Base-by-base conservation (phyloP, 1,140 invertebrate genomes). In the Homarus americanus region DNA sequence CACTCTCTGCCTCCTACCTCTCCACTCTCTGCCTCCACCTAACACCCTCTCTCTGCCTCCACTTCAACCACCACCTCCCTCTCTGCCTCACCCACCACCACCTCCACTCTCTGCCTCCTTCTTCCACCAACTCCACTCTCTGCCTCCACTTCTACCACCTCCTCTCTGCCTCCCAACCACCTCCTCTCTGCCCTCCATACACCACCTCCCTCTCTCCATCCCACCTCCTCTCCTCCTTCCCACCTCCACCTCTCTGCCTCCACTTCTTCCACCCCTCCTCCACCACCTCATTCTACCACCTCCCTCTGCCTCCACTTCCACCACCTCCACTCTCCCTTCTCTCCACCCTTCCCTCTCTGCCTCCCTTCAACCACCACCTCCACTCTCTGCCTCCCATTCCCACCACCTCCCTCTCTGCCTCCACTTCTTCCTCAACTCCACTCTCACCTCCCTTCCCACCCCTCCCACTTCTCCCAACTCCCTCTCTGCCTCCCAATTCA, bases 101-200 rank as follows among this genome's bases (percentile, higher is more conserved):
- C 24, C 53, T 58, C 17, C 17, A 20, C 17, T 58, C 53, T 20
- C 17, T 20, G 4, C 10, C 3, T 20, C 53, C 4, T 58, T 20
- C 53, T 58, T 17, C 53, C 17, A 20, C 17, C 17, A 15, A n/a
- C 17, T 20, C 53, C 53, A 17, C 24, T 63, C 49, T 58, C 2
- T 84, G 32, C 10, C 82, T 66, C 58, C n/a, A n/a, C n/a, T n/a
- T 69, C 82, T 66, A 58, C 72, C 34, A 38, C 63, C 38, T 24
- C 24, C 63, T 63, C 80, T 66, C 80, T 63, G 32, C 63, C 80
- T 38, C 80, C 36, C 41, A 53, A 9, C 49, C 28, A 28, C 10
- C 41, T 38, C 34, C 66, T 72, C 82, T 84, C 69, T n/a, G 15
- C 73, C 66, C 66, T 32, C 20, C 36, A 7, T 79, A 1, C 12